These are phyloP conservation scores for Phymorhynchus buccinoides DNA, from an alignment of 1,140 invertebrate genomes.

Conservation along the genomic window DNA sequence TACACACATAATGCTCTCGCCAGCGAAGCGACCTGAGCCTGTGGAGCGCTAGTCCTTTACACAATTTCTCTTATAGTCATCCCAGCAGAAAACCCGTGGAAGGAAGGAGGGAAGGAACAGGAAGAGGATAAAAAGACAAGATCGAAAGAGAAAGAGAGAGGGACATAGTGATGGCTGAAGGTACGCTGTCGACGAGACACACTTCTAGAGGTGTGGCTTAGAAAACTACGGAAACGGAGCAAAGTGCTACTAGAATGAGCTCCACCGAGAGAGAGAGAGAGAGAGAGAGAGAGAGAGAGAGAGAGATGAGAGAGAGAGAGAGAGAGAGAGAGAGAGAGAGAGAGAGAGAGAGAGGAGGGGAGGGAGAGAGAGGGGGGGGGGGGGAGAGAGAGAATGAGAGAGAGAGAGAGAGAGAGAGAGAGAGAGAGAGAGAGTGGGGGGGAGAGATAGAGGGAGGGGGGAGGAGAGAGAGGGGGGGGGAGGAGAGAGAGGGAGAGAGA, in stretches of 20 bases:
- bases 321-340: neutral
- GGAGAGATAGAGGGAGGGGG: too few species aligned
- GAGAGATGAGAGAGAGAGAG: neutral
- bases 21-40: too few species aligned
- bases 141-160: neutral
- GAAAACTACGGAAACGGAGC: neutral
- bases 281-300: neutral
- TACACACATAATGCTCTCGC: too few species aligned
- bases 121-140: neutral
- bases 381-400: neutral
- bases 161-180: too few species aligned
- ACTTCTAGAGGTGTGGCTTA: neutral
- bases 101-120: neutral
- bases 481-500: neutral
- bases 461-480: neutral
- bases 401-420: neutral
- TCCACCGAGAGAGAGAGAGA: neutral
- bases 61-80: too few species aligned
- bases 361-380: neutral
- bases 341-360: neutral
- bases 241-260: slow-evolving; percentile 3
- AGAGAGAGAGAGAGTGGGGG: neutral
- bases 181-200: neutral
- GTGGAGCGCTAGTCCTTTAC: too few species aligned
- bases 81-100: too few species aligned